These are phyloP conservation scores for Himalopsyche anomala DNA, from an alignment of 2,888 invertebrate genomes.

Conservation along the genomic window DNA sequence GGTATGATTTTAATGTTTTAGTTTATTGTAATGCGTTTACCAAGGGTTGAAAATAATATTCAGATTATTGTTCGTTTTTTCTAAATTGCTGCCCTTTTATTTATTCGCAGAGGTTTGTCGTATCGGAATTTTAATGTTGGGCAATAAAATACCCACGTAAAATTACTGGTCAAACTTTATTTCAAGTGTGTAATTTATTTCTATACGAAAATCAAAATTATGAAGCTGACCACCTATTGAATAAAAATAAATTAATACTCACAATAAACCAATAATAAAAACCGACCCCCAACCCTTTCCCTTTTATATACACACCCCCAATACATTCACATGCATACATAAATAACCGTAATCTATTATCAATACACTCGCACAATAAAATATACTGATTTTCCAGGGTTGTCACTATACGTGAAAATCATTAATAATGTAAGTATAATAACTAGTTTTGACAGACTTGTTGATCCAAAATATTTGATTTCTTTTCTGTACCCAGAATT, in stretches of 20 bases:
- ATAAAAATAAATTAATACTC: slow-evolving; percentile 29
- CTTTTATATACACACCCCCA: neutral
- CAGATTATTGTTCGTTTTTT: too few relatives aligned
- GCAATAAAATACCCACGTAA: neutral
- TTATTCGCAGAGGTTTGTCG: neutral
- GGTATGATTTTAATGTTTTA: too few relatives aligned
- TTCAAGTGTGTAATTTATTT: slow-evolving; percentile 16
- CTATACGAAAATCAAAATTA: neutral
- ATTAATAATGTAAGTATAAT: too few relatives aligned
- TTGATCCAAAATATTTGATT: too few relatives aligned
- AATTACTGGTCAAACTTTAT: slow-evolving; percentile 4
- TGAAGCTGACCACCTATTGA: neutral
- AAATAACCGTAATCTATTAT: slow-evolving; percentile 13
- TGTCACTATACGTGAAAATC: neutral
- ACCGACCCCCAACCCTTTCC: neutral
- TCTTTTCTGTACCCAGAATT: too few relatives aligned
- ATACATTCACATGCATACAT: neutral
- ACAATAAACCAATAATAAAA: neutral
- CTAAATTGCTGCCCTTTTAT: neutral
- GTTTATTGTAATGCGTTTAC: too few relatives aligned
- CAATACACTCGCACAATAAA: slow-evolving; percentile 26
- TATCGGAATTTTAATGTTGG: slow-evolving; percentile 1
- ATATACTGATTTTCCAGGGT: slow-evolving; percentile 10
- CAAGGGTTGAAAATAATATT: too few relatives aligned
- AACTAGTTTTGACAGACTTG: too few relatives aligned